Evolutionary conservation across 2,888 invertebrate genomes (phyloP), one percentile per base, ranked within the genome.

Genomic region (Caenorhabditis afra): DNA sequence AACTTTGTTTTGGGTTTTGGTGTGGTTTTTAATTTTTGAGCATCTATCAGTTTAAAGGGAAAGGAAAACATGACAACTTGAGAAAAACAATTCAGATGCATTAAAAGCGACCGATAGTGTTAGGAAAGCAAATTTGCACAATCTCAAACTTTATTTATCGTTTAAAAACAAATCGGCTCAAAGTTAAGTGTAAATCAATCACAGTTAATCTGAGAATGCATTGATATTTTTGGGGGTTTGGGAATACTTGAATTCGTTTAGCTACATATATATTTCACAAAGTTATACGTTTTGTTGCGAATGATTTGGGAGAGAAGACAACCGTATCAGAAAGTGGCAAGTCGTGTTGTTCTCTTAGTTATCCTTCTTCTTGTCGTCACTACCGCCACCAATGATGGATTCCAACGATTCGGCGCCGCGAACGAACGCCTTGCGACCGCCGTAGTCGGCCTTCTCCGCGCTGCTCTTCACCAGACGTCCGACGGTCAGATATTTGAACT

Each of bases 391-490:
- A 39, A 66, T 74, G 37, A 73, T 64, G 0, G 73, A 58, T 14
- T 61, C 66, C 20, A 80, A 8, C 3, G 80, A 61, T 20, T 71
- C 57, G 52, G 53, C 64, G 12, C 80, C 78, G 29, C 78, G 77
- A 53, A 81, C 59, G 18, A 68, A 76, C 23, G 84, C 50, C 35
- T 74, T 73, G 41, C 68, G 57, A 16, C 66, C 83, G 1, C 74
- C 77, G 59, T 87, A 87, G 35, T 85, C 77, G 8, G 59, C 44
- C 50, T 85, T 84, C 45, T 86, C 80, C 8, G 81, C 81, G n/a
- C 75, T 79, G 11, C 79, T 76, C 22, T 81, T 67, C 16, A 89
- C 82, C 50, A 89, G 75, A 35, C 83, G 82, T n/a, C 89, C 89
- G 3, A 86, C 86, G 18, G 79, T 85, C 23, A 81, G 62, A 44